Percentiles rank a stretch among this genome's conserved stretches.
Conservation (phyloP, 2,797 vertebrate species). For the Enteromius afrohamiltoni region DNA sequence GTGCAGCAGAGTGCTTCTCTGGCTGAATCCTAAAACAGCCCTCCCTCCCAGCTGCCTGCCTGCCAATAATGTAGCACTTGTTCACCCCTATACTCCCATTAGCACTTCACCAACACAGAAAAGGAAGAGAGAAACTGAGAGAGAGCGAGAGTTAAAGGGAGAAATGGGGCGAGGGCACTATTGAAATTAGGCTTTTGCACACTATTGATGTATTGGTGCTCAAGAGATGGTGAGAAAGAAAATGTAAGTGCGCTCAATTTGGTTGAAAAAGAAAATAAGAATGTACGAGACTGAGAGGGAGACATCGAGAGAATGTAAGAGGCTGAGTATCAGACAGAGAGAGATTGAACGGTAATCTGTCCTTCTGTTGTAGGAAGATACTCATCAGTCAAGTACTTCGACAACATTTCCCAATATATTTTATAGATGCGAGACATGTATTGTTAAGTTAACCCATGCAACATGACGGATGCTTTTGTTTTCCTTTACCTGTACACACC, state of each 20-base stretch:
- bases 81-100: conserved; percentile 60
- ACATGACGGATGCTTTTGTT: neutral
- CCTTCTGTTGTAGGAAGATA: conserved; percentile 27
- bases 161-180: conserved; percentile 13
- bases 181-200: conserved; percentile 37
- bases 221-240: conserved; percentile 20
- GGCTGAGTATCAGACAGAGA: conserved; percentile 9
- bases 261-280: conserved; percentile 22
- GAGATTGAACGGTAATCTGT: conserved; percentile 24
- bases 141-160: conserved; percentile 16
- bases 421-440: neutral
- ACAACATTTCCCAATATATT: conserved; percentile 9
- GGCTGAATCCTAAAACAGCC: conserved; percentile 59
- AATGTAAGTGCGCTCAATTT: neutral
- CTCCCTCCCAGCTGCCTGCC: conserved; percentile 62
- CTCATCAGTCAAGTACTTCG: conserved; percentile 32
- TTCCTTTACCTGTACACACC: neutral
- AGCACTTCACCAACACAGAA: conserved; percentile 53
- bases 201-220: conserved; percentile 23
- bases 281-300: conserved; percentile 11
- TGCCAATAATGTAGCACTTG: conserved; percentile 67
- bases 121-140: conserved; percentile 22
- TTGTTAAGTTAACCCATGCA: neutral
- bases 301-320: conserved; percentile 22
- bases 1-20: conserved; percentile 57